Evolutionary conservation across 2,797 vertebrate species (phyloP).

Genomic region (Chaunax sp.): DNA sequence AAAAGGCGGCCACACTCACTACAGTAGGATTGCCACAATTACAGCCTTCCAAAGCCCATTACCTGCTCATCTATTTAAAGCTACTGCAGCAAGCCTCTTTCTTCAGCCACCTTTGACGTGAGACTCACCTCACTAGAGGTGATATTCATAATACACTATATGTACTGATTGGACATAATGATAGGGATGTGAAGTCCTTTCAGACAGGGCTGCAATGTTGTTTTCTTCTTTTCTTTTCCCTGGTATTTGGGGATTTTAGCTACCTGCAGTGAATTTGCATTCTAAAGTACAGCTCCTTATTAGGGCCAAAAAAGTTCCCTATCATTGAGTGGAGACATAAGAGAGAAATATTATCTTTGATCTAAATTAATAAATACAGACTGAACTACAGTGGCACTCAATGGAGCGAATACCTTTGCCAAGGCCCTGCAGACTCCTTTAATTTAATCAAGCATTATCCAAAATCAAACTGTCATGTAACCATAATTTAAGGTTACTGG

Average conservation of each 20-base stretch:
- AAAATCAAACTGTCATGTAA: too few species aligned
- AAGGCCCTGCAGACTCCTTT: too few species aligned
- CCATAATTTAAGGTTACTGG: too few species aligned
- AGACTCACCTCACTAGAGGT: conserved; percentile 37
- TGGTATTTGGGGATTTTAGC: neutral
- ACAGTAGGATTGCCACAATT: conserved; percentile 65
- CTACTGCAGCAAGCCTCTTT: conserved; percentile 61
- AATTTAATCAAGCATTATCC: too few species aligned
- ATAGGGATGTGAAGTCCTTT: neutral
- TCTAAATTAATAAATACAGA: neutral
- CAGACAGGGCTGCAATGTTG: conserved; percentile 7
- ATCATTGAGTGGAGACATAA: too few species aligned
- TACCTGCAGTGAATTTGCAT: neutral
- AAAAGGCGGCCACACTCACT: conserved; percentile 52
- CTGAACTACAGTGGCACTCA: too few species aligned
- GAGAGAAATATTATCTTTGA: too few species aligned
- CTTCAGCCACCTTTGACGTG: conserved; percentile 54
- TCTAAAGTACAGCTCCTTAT: neutral
- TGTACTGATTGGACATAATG: conserved; percentile 42
- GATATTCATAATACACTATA: conserved; percentile 37
- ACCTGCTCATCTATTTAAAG: conserved; percentile 77
- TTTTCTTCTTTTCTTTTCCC: neutral
- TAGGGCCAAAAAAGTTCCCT: too few species aligned
- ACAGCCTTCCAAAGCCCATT: conserved; percentile 75
- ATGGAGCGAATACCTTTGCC: too few species aligned